Evolutionary conservation across 2,113 vertebrate genomes (phyloP).

Genomic region (Myiopsitta monachus): DNA sequence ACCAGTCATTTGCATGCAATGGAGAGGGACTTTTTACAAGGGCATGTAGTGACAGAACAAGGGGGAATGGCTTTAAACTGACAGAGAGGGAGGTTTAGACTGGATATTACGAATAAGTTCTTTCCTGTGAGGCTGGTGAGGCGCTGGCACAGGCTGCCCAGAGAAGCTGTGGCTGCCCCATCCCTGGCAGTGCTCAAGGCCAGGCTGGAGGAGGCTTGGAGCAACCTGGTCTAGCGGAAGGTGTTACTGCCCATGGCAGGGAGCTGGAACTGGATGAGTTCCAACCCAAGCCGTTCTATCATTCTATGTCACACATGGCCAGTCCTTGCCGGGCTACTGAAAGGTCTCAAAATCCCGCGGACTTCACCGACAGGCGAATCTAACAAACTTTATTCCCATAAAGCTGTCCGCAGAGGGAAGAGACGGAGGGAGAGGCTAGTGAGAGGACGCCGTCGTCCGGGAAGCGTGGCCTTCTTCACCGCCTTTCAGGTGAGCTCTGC

Average conservation of each 20-base stretch:
- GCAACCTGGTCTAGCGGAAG: not conserved
- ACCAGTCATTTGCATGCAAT: not conserved
- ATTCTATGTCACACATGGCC: not conserved
- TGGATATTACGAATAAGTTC: not conserved
- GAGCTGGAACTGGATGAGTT: not conserved
- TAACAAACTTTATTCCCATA: not conserved
- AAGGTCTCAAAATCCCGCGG: not conserved
- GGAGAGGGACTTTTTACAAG: not conserved
- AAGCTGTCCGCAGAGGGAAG: not conserved
- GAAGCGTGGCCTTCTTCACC: not conserved
- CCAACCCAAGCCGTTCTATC: not conserved
- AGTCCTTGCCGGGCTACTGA: not conserved
- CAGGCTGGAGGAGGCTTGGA: fast-evolving
- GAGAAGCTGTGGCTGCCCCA: not conserved
- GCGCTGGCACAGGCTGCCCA: not conserved
- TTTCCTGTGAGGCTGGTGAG: not conserved
- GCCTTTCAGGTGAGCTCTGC: not conserved
- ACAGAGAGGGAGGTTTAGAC: not conserved
- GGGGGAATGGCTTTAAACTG: not conserved
- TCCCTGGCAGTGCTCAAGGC: not conserved
- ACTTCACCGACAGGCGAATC: not conserved
- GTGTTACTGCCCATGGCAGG: not conserved
- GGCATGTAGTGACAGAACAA: not conserved
- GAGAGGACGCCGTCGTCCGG: not conserved
- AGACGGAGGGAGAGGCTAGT: not conserved